These are phyloP conservation scores for Dicyrtoma fusca DNA, from an alignment of 2,888 invertebrate species.

Conservation along the genomic window DNA sequence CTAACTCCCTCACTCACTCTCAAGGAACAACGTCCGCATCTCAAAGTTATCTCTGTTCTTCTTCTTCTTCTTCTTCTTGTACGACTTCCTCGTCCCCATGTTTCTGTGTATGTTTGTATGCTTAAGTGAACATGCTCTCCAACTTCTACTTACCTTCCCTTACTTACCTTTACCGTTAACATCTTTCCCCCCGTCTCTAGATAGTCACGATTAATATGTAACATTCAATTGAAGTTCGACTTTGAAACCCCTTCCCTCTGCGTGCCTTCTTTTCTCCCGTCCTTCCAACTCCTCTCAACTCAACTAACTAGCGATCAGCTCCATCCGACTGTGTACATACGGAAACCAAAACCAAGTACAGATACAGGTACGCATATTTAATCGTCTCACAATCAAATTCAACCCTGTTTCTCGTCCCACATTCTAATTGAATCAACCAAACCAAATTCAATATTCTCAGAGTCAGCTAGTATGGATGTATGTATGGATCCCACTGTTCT, in stretches of 20 bases:
- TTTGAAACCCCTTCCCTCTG: too few species aligned
- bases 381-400: constrained; percentile 13
- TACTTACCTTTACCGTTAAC: not conserved
- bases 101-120: too few species aligned
- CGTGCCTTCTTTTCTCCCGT: too few species aligned
- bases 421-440: constrained; percentile 16
- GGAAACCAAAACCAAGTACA: not conserved
- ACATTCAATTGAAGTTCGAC: not conserved
- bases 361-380: constrained; percentile 17
- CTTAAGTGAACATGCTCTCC: too few species aligned
- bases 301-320: not conserved
- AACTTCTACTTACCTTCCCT: not conserved
- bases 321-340: not conserved
- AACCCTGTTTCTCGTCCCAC: constrained; percentile 4
- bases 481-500: not conserved
- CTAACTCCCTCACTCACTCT: not conserved
- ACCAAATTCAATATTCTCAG: constrained; percentile 1
- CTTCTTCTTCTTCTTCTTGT: too few species aligned
- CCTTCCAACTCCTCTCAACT: too few species aligned
- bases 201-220: constrained; percentile 4
- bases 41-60: too few species aligned
- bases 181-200: not conserved
- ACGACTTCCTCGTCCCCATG: too few species aligned
- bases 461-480: too few species aligned
- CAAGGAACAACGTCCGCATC: too few species aligned